Evolutionary conservation across 1,140 invertebrate genomes (phyloP), one percentile per base, ranked within the genome.

Genomic region (Aradophagus sp.): DNA sequence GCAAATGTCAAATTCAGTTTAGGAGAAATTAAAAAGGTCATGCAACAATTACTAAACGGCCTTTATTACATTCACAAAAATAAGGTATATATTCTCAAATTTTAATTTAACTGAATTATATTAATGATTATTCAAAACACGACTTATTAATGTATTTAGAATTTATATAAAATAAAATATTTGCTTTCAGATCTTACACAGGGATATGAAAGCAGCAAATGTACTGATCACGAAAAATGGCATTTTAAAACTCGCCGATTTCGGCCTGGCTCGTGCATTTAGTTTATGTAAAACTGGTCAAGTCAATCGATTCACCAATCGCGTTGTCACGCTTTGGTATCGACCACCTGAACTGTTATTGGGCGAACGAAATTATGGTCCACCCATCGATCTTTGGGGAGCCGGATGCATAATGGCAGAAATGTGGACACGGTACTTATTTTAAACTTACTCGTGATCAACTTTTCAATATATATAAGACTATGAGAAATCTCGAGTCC

Each of bases 131-230:
- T 29, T n/a, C 2, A 10, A 29, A 29, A 5, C 10, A 29, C 11
- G 36, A 59, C 34, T 93, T 29, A 29, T 10, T 5, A 29, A 5
- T n/a, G 10, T 29, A 29, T 29, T 29, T 10, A 23, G 8, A 23
- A 5, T 4, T 29, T 29, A n/a, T 29, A 29, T 29, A 10, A 29
- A 29, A 23, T 23, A 23, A n/a, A n/a, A n/a, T n/a, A n/a, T n/a
- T n/a, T 23, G 8, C 20, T 29, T 29, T 29, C 56, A 91, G 90
- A 95, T 95, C 63, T 83, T 97, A 0, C 96, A 97, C 81, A 89
- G 97, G 76, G 97, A 99, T 79, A 98, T 99, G 97, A 99, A 99
- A 87, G 96, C 98, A 35, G 97, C 98, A 0, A 99, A 99, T 89
- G 97, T 99, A 38, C 86, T 99, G 1, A 97, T 99, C 38, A 99